Evolutionary conservation across 2,113 vertebrate genomes (phyloP), one percentile per base, ranked within the genome.

Genomic region (Atractosteus spatula): DNA sequence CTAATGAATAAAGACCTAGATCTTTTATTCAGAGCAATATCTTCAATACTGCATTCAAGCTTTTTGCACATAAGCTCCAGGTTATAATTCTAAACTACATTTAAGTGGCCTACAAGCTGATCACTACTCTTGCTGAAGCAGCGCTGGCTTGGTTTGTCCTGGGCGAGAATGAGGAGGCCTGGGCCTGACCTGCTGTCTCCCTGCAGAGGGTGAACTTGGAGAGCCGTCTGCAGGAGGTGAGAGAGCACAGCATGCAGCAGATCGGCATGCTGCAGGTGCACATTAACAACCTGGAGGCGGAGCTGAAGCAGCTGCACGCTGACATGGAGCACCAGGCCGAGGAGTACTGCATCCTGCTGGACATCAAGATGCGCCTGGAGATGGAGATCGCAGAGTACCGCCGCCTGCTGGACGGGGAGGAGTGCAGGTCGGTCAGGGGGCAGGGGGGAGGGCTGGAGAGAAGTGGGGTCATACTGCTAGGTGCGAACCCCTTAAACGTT

Each of bases 341-440:
- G 0, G 84, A 90, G 6, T 87, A 89, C 80, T 63, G 69, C 0
- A 0, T 81, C 13, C 82, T 91, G 61, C 82, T 89, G 74, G 82
- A 92, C 79, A 76, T 91, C 73, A 92, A 91, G 80, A 87, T 86
- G 81, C 82, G 88, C 54, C 84, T 92, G 82, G 88, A 90, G 68
- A 11, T 78, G 76, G 90, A 91, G 83, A 91, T 92, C 0, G 82
- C 76, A 0, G 91, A 90, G 70, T 92, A 92, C 82, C 77, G 83
- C 64, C 80, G 88, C 68, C 86, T 93, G 77, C 85, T 91, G 79
- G 87, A 82, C 0, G 89, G 82, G 69, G 81, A 81, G 2, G 41
- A 59, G 4, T 74, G 43, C 61, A 77, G 68, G 87, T 88, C 74
- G 79, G 83, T 62, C 17, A 17, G 1, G 2, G 11, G 51, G 2